Evolutionary conservation across 2,797 vertebrate genomes (phyloP).

Genomic region (Trachops cirrhosus): DNA sequence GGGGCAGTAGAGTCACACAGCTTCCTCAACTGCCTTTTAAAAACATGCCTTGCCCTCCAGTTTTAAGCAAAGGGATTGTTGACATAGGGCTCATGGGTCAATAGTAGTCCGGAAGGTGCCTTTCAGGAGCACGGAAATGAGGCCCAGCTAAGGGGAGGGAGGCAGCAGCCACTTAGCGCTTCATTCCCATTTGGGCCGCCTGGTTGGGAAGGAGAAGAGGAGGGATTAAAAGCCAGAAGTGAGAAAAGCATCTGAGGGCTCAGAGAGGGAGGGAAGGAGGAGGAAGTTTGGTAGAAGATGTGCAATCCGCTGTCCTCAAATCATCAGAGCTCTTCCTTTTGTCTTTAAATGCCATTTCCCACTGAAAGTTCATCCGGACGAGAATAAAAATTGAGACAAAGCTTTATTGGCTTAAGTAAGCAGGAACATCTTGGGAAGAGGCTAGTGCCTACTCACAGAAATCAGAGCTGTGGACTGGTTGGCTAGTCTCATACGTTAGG

Average conservation of each 20-base stretch:
- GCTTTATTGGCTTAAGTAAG: neutral
- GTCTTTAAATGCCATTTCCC: slow-evolving; percentile 33
- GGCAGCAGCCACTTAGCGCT: slow-evolving; percentile 29
- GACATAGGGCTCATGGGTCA: neutral
- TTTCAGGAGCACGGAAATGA: neutral
- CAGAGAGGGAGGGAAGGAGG: neutral
- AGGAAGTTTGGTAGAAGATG: neutral
- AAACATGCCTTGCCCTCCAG: neutral
- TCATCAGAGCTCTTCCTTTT: neutral
- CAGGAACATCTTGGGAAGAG: neutral
- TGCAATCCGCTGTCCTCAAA: neutral
- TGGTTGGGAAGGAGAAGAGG: neutral
- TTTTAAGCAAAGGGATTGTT: slow-evolving; percentile 5
- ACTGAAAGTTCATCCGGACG: neutral
- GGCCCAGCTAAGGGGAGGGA: neutral
- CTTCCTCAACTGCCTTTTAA: slow-evolving; percentile 5
- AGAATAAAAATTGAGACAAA: neutral
- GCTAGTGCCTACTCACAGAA: neutral
- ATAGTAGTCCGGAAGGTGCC: neutral
- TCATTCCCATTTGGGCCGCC: neutral
- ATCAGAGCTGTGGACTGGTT: neutral
- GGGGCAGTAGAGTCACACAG: slow-evolving; percentile 26
- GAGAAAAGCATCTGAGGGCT: slow-evolving; percentile 50
- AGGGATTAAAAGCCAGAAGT: slow-evolving; percentile 33
- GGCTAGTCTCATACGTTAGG: neutral